These are phyloP conservation scores for Todiramphus saurophagus DNA, from an alignment of 2,113 vertebrate genomes.

Conservation along the genomic window DNA sequence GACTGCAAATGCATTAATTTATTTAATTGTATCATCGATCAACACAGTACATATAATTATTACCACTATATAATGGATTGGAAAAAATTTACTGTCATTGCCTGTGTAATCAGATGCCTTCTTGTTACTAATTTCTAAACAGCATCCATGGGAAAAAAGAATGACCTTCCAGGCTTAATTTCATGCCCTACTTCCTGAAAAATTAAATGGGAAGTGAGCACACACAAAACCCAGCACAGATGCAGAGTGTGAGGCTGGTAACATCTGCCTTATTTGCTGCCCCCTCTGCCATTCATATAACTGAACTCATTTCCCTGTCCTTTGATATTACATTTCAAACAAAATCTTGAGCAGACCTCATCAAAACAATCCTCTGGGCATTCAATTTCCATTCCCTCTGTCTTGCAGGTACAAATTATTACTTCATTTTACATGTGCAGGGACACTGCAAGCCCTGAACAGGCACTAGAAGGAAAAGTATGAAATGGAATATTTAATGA, in stretches of 20 bases:
- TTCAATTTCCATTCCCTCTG: slow-evolving; percentile 19
- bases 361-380: slow-evolving; percentile 44
- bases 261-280: slow-evolving; percentile 43
- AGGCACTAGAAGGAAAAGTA: slow-evolving; percentile 26
- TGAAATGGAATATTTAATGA: slow-evolving; percentile 68
- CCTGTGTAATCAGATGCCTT: slow-evolving; percentile 40
- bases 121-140: slow-evolving; percentile 45
- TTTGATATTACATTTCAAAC: slow-evolving; percentile 59
- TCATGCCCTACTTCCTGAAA: slow-evolving; percentile 56
- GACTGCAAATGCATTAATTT: slow-evolving; percentile 50
- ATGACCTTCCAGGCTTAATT: slow-evolving; percentile 54
- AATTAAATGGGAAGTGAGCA: slow-evolving; percentile 14
- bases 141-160: not conserved
- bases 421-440: slow-evolving; percentile 54
- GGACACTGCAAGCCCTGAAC: slow-evolving; percentile 14
- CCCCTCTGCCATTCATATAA: slow-evolving; percentile 10
- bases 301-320: slow-evolving; percentile 35
- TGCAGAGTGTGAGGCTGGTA: not conserved
- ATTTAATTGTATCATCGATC: slow-evolving; percentile 56
- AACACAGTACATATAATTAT: slow-evolving; percentile 40
- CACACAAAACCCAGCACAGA: not conserved
- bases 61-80: slow-evolving; percentile 6
- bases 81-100: slow-evolving; percentile 5
- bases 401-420: slow-evolving; percentile 61
- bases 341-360: slow-evolving; percentile 60